These are phyloP conservation scores for Lytechinus pictus DNA, from an alignment of 35 echinoderm and acorn worm species.

Conservation along the genomic window DNA sequence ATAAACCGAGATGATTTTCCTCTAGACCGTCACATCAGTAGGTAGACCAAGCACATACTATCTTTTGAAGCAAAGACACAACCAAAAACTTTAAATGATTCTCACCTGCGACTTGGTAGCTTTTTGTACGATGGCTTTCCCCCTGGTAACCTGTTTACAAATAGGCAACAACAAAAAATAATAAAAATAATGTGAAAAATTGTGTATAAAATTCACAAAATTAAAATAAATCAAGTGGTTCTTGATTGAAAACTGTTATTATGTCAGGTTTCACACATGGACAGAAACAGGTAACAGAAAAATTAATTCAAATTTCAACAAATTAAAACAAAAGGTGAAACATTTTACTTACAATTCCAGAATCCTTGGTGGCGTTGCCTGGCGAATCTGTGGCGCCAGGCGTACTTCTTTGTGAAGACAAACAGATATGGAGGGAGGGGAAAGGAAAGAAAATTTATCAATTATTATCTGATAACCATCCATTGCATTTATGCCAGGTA, in stretches of 20 bases:
- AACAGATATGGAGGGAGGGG: not conserved
- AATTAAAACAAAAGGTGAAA: too few relatives aligned
- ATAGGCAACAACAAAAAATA: not conserved
- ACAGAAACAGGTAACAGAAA: too few relatives aligned
- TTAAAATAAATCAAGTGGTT: too few relatives aligned
- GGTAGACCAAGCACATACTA: too few relatives aligned
- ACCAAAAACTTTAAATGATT: not conserved
- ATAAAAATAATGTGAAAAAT: not conserved
- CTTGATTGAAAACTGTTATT: too few relatives aligned
- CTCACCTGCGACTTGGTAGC: slow-evolving; percentile 62
- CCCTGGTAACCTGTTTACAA: slow-evolving; percentile 66
- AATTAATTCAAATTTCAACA: too few relatives aligned
- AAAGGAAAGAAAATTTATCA: not conserved
- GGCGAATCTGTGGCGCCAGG: slow-evolving; percentile 38
- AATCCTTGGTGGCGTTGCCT: not conserved
- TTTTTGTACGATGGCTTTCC: slow-evolving; percentile 77
- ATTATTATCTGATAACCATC: not conserved
- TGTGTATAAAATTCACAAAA: too few relatives aligned
- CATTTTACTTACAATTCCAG: not conserved
- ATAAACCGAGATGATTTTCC: too few relatives aligned
- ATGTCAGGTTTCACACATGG: too few relatives aligned
- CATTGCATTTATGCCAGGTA: too few relatives aligned
- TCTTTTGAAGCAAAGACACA: too few relatives aligned
- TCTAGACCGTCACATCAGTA: too few relatives aligned
- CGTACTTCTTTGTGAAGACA: not conserved